These are phyloP conservation scores for Chloroceryle inda DNA, from an alignment of 2,797 vertebrate genomes.

Conservation along the genomic window DNA sequence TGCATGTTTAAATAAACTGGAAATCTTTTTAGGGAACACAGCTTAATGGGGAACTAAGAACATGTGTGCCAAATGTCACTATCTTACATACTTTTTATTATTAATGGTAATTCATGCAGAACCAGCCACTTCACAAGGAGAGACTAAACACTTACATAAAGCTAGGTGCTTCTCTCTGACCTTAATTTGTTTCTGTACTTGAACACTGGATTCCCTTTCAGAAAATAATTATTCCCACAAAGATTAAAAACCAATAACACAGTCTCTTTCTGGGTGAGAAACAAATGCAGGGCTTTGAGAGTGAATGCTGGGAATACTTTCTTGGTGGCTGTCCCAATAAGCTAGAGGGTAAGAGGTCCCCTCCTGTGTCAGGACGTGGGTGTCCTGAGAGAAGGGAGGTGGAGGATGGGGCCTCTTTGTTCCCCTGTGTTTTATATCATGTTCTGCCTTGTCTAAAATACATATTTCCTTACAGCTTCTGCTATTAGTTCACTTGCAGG, in stretches of 20 bases:
- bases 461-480: neutral
- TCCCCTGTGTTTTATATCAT: neutral
- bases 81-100: conserved; percentile 45
- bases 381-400: neutral
- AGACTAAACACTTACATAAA: conserved; percentile 42
- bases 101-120: conserved; percentile 55
- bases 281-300: neutral
- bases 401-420: neutral
- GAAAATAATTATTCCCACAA: conserved; percentile 66
- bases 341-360: neutral
- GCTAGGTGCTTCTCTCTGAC: conserved; percentile 44
- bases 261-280: conserved; percentile 33
- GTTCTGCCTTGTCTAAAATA: neutral
- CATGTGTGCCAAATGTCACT: neutral
- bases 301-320: neutral
- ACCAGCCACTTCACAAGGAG: conserved; percentile 51
- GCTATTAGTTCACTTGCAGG: neutral
- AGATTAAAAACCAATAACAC: conserved; percentile 55
- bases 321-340: neutral
- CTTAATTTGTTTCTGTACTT: conserved; percentile 72
- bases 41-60: conserved; percentile 47
- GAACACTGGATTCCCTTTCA: conserved; percentile 46
- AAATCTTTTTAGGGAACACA: conserved; percentile 56
- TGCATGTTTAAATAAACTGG: conserved; percentile 77
- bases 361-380: neutral